A percentile compares a stretch with the other conserved stretches of the same genome.
These are phyloP conservation scores for Tamias sibiricus DNA, from an alignment of 2,113 vertebrate species.

Conservation along the genomic window DNA sequence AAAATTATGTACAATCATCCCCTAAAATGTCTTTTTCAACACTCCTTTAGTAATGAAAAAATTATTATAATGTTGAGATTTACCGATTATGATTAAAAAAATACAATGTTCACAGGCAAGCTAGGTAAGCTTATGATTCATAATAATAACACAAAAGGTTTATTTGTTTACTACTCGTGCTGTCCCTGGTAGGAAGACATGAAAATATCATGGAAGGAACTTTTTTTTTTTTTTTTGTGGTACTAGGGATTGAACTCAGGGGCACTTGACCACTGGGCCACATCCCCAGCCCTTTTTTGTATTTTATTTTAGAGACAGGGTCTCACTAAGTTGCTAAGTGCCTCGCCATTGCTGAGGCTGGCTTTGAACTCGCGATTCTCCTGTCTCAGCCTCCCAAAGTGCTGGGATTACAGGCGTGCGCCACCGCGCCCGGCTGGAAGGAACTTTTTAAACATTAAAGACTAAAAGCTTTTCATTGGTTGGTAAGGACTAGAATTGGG, in stretches of 20 bases:
- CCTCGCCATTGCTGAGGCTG: no score
- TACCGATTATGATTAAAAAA: slow-evolving; percentile 8
- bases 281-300: no score
- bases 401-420: no score
- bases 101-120: background rate
- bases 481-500: background rate
- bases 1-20: background rate
- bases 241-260: no score
- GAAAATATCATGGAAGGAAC: background rate
- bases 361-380: no score
- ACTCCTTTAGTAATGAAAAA: slow-evolving; percentile 42
- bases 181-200: slow-evolving; percentile 22
- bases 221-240: no score
- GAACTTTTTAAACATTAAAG: slow-evolving; percentile 28
- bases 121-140: background rate
- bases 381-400: no score
- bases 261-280: no score
- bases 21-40: slow-evolving; percentile 10
- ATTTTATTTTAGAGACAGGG: no score
- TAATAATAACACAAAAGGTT: background rate
- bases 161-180: background rate
- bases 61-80: background rate
- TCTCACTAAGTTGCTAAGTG: no score
- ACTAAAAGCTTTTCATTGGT: slow-evolving; percentile 40
- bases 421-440: no score